These are phyloP conservation scores for Prionailurus bengalensis DNA, from an alignment of 2,113 vertebrate genomes.

Conservation along the genomic window DNA sequence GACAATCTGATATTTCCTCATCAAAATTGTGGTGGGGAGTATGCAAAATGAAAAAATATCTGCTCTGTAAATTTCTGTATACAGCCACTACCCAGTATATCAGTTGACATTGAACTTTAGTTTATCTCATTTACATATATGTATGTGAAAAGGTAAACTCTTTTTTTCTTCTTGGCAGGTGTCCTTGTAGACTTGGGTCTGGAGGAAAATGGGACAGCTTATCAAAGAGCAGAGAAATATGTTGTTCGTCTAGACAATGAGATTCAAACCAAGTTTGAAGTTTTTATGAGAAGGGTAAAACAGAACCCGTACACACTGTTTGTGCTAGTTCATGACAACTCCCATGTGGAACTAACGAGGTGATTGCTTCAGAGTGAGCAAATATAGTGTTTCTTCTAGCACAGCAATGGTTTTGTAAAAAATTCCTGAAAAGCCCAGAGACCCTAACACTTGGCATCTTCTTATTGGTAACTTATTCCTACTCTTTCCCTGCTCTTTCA, in stretches of 20 bases:
- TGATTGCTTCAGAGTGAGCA: constrained; percentile 82
- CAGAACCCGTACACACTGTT: constrained; percentile 98
- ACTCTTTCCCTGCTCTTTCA: background rate
- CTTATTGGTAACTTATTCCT: background rate
- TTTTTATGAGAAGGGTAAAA: constrained; percentile 97
- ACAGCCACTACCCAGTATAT: background rate
- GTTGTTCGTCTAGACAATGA: constrained; percentile 96
- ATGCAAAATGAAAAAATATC: background rate
- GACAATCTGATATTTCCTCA: background rate
- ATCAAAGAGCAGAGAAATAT: constrained; percentile 95
- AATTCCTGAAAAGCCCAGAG: background rate
- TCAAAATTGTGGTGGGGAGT: background rate
- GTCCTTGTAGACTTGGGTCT: constrained; percentile 97
- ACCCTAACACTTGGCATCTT: background rate
- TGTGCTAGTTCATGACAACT: constrained; percentile 98
- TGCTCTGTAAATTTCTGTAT: background rate
- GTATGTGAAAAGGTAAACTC: background rate
- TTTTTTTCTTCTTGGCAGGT: constrained; percentile 87
- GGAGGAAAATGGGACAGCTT: constrained; percentile 91
- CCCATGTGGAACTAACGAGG: constrained; percentile 98
- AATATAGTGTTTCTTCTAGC: background rate
- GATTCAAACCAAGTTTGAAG: constrained; percentile 96
- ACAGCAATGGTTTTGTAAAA: background rate
- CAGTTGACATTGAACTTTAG: background rate
- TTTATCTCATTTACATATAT: background rate